Base-by-base conservation (phyloP, 2,113 vertebrate species). In the Coreoperca whiteheadi region DNA sequence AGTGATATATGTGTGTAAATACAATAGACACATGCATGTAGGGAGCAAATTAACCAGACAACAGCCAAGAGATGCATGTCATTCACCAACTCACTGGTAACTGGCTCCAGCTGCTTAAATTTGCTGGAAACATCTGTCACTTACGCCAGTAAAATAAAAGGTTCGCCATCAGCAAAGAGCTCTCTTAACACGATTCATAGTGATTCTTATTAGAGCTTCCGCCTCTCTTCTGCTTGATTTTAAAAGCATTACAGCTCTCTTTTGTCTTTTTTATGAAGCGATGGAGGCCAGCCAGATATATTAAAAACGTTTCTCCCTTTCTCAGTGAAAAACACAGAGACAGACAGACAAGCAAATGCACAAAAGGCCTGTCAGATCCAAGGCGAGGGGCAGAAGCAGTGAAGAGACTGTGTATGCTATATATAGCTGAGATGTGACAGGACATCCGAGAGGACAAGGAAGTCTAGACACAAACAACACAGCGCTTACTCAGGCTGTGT, bases 371-470 rank as follows among this genome's bases (percentile, higher is more conserved):
- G 77, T 81, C 32, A 56, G 69, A 84, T 61, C 64, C 70, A 64
- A 85, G 50, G 78, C 63, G 8, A 89, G 77, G 39, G 74, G 77
- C 75, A 75, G 85, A 83, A 51, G 71, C 70, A 72, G 54, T n/a
- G 53, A 63, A 59, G 80, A 82, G 83, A 85, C 83, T 69, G 83
- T 59, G 65, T 50, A 9, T 79, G 71, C 92, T 94, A 92, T 85
- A 89, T 92, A 93, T 93, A 94, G 86, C 88, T 28, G 77, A 84
- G 80, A 90, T 86, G 87, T 92, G 85, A 90, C 90, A 93, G 88
- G 90, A 94, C 90, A 90, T 92, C 89, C 86, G 85, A 92, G 78
- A 90, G 76, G 85, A 88, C 79, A 78, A 74, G 88, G 84, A 89
- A 84, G 90, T 92, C 89, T 89, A 91, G 91, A 90, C 89, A 82